Base-by-base conservation (phyloP, 1,140 invertebrate species). In the Drosophila athabasca region DNA sequence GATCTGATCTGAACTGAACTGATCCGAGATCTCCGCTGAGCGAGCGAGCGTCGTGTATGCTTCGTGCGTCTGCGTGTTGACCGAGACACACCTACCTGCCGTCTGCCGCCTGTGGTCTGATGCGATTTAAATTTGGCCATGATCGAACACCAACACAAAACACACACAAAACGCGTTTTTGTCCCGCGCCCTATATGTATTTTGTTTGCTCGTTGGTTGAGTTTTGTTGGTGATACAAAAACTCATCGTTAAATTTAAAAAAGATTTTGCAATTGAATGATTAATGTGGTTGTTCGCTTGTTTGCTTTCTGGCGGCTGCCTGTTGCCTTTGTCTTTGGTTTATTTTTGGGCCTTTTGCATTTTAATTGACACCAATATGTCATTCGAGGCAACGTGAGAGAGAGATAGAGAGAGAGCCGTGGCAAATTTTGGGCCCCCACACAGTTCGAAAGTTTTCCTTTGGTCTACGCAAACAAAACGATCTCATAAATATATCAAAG, bases 291-390 rank as follows among this genome's bases (percentile, higher is more conserved):
- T 57, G 9, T 39, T 11, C 0, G 35, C 35, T 39, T 39, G 11
- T 39, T 39, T 39, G 13, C 13, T 66, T 41, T 35, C 19, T 6
- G 24, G 6, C 48, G 24, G 6, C 41, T 26, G 45, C n/a, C n/a
- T 46, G 44, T 29, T 58, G 50, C 22, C 35, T 49, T 69, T 68
- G 58, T 72, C 66, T 72, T 62, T 46, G 53, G 7, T 75, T 51
- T 62, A 73, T 75, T 75, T 61, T 70, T 76, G 54, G 81, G 80
- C 76, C 52, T 77, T 71, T 53, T 85, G 71, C 71, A 75, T 74
- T 66, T 59, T 80, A 85, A 84, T 84, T 84, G 80, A 71, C 80
- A 84, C 81, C 77, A 84, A 85, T 84, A 73, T 80, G 80, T 64
- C 81, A 81, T 69, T 73, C 62, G 51, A 73, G 49, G 48, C 44